Evolutionary conservation across 2,113 vertebrate genomes (phyloP), one percentile per base, ranked within the genome.

Genomic region (Chrysochloris asiatica): DNA sequence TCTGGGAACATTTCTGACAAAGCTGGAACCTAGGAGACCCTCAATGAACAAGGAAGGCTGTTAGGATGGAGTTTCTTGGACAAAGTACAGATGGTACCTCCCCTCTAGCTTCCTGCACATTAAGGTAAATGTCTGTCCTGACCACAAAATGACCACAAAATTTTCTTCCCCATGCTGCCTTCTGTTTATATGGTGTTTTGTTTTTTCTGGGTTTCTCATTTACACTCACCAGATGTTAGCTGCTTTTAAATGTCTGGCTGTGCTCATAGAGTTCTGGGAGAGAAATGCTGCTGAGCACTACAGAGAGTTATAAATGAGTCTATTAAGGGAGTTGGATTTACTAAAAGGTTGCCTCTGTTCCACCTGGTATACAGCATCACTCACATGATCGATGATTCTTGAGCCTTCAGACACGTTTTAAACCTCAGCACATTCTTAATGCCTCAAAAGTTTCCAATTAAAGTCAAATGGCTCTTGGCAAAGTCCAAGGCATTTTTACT

Each of bases 391-490:
- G 95, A 96, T 96, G 95, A 92, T 61, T 65, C 65, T 88, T 45
- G 21, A 56, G 93, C 52, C 93, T 92, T 92, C 61, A 83, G 67
- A 89, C 94, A 21, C 1, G 65, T 92, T 92, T 89, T 83, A 73
- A 92, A 86, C 90, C 83, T 90, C n/a, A 1, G 90, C 22, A 47
- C 89, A 52, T 93, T 94, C 92, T 95, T 96, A 96, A 95, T 95
- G 95, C 95, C 86, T 96, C 94, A 91, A 95, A 94, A 95, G 96
- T 96, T 96, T 96, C 95, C 95, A 96, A 95, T 96, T 95, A 96
- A 96, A 96, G 95, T 92, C 92, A 96, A 96, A 96, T 96, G 95
- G 94, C 91, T 95, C 93, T 96, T 95, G 95, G 94, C 95, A 95
- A 94, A 86, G 92, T 86, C 91, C 76, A 78, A 89, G 91, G 91